phyloP scores from a whole-genome alignment of 2,113 vertebrate genomes.

The Regulus satrapa region DNA sequence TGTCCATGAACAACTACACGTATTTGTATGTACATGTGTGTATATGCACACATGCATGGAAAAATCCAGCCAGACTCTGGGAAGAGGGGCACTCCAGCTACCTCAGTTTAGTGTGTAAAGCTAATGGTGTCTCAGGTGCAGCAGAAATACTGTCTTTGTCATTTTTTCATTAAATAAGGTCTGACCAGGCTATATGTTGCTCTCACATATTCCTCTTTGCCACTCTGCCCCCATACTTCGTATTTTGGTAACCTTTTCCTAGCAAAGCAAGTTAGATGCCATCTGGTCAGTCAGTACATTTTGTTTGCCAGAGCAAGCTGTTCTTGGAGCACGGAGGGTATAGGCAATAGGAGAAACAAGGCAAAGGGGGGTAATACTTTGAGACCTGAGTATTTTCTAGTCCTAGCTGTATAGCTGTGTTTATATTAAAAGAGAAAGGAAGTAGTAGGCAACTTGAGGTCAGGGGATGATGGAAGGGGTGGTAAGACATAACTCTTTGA shows the following conservation, averaged over 20 bases:
- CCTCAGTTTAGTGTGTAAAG: not conserved
- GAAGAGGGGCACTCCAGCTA: not conserved
- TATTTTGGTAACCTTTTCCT: not conserved
- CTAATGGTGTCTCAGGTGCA: not conserved
- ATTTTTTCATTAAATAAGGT: not conserved
- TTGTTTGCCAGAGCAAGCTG: not conserved
- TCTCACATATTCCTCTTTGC: not conserved
- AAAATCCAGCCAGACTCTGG: not conserved
- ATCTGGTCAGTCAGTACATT: accelerated
- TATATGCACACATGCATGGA: not conserved
- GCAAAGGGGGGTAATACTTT: not conserved
- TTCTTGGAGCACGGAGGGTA: not conserved
- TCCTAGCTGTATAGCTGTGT: not conserved
- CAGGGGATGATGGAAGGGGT: accelerated
- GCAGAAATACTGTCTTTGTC: not conserved
- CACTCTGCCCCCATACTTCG: accelerated
- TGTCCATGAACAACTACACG: not conserved
- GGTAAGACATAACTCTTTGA: not conserved
- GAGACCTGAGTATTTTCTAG: not conserved
- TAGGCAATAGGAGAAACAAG: not conserved
- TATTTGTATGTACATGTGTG: not conserved
- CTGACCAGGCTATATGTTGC: not conserved
- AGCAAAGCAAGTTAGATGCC: not conserved
- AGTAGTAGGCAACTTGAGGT: not conserved
- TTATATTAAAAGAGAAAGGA: not conserved